Percentiles rank a stretch among this genome's conserved stretches.
These are phyloP conservation scores for Raillietiella orientalis DNA, from an alignment of 2,888 invertebrate species.

Conservation along the genomic window DNA sequence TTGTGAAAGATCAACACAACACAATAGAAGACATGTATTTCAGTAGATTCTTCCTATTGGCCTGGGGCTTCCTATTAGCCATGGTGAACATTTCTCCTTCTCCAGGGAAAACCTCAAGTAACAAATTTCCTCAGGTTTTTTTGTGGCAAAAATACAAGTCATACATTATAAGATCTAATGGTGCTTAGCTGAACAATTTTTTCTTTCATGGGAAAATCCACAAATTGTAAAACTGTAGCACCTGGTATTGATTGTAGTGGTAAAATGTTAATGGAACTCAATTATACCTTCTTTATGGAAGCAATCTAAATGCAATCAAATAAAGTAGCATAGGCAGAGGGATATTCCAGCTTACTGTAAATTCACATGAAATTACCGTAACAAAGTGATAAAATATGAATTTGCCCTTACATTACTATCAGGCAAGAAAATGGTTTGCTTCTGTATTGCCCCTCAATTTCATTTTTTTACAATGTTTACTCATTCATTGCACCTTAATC, in stretches of 20 bases:
- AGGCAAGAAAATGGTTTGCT: no score
- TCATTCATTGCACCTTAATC: no score
- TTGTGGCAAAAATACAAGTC: conserved; percentile 47
- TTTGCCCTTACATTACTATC: no score
- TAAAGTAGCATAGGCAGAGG: no score
- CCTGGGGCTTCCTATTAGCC: conserved; percentile 38
- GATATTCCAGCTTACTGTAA: no score
- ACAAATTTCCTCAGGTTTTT: conserved; percentile 27
- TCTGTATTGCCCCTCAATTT: no score
- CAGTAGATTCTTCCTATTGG: conserved; percentile 59
- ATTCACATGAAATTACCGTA: no score
- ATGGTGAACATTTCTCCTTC: conserved; percentile 31
- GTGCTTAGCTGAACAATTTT: conserved; percentile 23
- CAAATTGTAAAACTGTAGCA: conserved; percentile 33
- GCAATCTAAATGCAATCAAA: no score
- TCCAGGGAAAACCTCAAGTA: conserved; percentile 72
- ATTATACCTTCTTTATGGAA: no score
- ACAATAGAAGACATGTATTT: conserved; percentile 61
- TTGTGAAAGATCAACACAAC: no score
- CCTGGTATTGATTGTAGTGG: conserved; percentile 49
- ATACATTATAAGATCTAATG: conserved; percentile 44
- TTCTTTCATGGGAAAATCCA: conserved; percentile 36
- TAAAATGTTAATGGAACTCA: conserved; percentile 49
- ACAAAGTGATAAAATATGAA: no score
- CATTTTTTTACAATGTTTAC: no score